These are phyloP conservation scores for Parotia lawesii DNA, from an alignment of 2,113 vertebrate species.

Conservation along the genomic window DNA sequence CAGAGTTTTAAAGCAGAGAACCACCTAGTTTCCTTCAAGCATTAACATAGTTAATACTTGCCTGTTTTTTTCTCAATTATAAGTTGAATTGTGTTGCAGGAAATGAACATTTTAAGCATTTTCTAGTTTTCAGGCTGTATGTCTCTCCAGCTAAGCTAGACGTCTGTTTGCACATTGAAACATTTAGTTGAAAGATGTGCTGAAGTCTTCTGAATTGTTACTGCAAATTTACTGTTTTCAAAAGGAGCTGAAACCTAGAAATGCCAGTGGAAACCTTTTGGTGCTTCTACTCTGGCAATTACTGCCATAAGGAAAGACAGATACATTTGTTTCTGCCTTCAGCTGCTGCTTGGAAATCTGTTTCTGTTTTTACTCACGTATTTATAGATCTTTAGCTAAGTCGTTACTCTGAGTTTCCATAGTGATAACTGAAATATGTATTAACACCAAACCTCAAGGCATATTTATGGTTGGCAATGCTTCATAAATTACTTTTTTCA, in stretches of 20 bases:
- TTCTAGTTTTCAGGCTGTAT: not conserved
- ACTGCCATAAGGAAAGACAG: constrained; percentile 35
- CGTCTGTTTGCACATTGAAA: not conserved
- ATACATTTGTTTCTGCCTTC: constrained; percentile 38
- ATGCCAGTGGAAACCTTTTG: constrained; percentile 17
- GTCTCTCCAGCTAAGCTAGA: not conserved
- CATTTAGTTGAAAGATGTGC: not conserved
- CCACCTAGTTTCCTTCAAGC: not conserved
- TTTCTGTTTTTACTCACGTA: constrained; percentile 41
- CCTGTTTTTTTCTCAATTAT: not conserved
- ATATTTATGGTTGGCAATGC: constrained; percentile 49
- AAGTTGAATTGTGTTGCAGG: not conserved
- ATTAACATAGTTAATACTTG: not conserved
- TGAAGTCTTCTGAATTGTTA: not conserved
- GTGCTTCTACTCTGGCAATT: not conserved
- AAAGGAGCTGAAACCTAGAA: constrained; percentile 3
- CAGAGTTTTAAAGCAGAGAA: not conserved
- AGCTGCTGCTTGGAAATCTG: constrained; percentile 18
- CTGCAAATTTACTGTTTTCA: not conserved
- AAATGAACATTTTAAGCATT: not conserved
- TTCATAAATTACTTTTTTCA: constrained; percentile 53
- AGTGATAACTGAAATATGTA: constrained; percentile 58
- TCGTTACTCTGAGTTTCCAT: constrained; percentile 52
- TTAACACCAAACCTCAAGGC: constrained; percentile 49
- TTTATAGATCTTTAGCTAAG: constrained; percentile 56